A percentile compares a stretch with the other conserved stretches of the same genome.
Conservation (phyloP, 2,888 invertebrate genomes). For the Zygothrica quintamaculata region DNA sequence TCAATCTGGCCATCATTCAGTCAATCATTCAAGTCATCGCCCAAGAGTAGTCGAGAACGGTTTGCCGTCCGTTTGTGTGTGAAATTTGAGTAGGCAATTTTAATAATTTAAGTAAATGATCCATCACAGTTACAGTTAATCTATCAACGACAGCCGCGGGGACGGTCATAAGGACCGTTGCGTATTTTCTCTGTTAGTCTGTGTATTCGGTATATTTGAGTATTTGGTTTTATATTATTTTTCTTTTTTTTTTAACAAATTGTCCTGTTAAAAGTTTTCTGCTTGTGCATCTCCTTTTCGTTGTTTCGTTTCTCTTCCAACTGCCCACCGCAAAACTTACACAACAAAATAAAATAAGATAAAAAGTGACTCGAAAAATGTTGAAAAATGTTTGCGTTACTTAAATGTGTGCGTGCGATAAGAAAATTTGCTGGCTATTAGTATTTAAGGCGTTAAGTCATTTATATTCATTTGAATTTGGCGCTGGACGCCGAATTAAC, state of each 20-base stretch:
- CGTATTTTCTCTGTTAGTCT: no score
- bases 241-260: slow-evolving; percentile 66
- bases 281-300: slow-evolving; percentile 23
- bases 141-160: slow-evolving; percentile 69
- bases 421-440: slow-evolving; percentile 76
- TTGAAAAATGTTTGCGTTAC: slow-evolving; percentile 47
- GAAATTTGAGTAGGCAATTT: slow-evolving; percentile 77
- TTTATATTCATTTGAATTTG: slow-evolving; percentile 79
- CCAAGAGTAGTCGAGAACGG: background rate
- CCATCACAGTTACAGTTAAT: slow-evolving; percentile 83
- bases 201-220: background rate
- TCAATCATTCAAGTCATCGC: slow-evolving; percentile 42
- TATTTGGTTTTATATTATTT: background rate
- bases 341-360: slow-evolving; percentile 49
- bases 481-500: slow-evolving; percentile 11
- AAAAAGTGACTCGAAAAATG: slow-evolving; percentile 63
- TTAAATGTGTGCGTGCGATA: slow-evolving; percentile 48
- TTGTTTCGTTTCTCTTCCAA: no score
- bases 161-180: background rate
- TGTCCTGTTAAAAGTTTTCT: slow-evolving; percentile 73
- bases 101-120: slow-evolving; percentile 83
- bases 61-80: slow-evolving; percentile 46
- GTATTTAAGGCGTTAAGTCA: slow-evolving; percentile 79
- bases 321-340: no score
- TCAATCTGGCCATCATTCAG: slow-evolving; percentile 60